These are phyloP conservation scores for Sminthurides aquaticus DNA, from an alignment of 2,888 invertebrate species.

Conservation along the genomic window DNA sequence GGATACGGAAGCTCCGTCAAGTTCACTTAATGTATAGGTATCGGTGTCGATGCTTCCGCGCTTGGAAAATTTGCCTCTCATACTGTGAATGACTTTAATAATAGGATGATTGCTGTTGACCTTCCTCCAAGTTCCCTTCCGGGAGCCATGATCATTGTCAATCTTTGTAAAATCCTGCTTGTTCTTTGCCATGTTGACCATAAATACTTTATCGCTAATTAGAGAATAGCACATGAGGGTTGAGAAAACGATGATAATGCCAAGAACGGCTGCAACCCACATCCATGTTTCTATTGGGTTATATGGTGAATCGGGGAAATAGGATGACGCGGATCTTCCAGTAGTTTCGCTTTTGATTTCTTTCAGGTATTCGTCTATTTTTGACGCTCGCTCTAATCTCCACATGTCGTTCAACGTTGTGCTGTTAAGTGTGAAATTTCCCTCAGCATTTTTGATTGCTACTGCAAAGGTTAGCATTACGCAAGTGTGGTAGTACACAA, in stretches of 20 bases:
- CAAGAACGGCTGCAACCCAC: conserved; percentile 16
- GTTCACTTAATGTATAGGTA: not conserved
- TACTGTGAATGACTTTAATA: not conserved
- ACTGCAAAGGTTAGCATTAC: conserved; percentile 16
- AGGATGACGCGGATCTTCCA: not conserved
- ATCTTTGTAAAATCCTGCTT: not conserved
- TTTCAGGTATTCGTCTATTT: not conserved
- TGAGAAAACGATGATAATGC: conserved; percentile 8
- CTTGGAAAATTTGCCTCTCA: not conserved
- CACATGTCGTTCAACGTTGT: conserved; percentile 9
- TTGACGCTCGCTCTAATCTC: not conserved
- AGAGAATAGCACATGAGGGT: conserved; percentile 9
- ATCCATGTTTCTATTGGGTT: conserved; percentile 9
- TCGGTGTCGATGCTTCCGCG: not conserved
- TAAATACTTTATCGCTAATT: not conserved
- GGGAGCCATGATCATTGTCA: not conserved
- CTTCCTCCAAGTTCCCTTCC: not conserved
- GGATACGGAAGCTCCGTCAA: not conserved
- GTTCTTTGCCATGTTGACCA: not conserved
- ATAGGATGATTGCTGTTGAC: not conserved
- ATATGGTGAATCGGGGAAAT: not conserved
- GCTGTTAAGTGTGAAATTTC: conserved; percentile 3
- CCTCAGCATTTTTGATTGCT: not conserved
- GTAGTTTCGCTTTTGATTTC: not conserved
- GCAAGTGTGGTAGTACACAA: not conserved